Evolutionary conservation across 2,113 vertebrate species (phyloP), one percentile per base, ranked within the genome.

Genomic region (Gymnorhina tibicen): DNA sequence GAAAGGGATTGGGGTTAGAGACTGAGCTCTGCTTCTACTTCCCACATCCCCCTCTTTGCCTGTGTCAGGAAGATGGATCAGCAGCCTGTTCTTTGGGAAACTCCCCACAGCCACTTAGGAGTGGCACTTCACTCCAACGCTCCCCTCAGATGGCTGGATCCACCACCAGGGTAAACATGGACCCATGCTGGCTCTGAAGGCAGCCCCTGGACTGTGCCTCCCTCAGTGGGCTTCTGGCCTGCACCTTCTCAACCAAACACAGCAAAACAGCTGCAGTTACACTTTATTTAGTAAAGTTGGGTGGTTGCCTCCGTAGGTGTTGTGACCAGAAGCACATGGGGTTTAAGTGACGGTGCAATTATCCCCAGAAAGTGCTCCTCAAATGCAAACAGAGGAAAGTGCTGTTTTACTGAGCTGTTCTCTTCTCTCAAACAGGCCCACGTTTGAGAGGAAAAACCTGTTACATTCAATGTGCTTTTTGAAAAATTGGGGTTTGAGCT

Each of bases 101-200:
- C 12, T 33, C 63, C 20, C 23, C 2, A 1, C 0, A 13, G n/a
- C 14, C 21, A 2, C 33, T 59, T 30, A n/a, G n/a, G n/a, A n/a
- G n/a, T n/a, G n/a, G n/a, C n/a, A n/a, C 32, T 30, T 60, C 2
- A 2, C 26, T 75, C 39, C 53, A 4, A 0, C 3, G 8, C 24
- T 77, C 23, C 39, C 21, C 10, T 67, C 5, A 4, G 22, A 20
- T 0, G 0, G 28, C 32, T 10, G 16, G 24, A 60, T 64, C 46
- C 74, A 35, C 10, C 10, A 1, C 5, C 1, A 7, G 21, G 28
- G 11, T 11, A 33, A 58, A 26, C 14, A 19, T 0, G 2, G 69
- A 42, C 33, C 55, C 39, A 23, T 5, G 2, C 39, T 55, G 19
- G 46, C 55, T 50, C 42, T 46, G 23, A 18, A 59, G 24, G 70